Evolutionary conservation across 2,113 vertebrate genomes (phyloP), one percentile per base, ranked within the genome.

Genomic region (Piliocolobus tephrosceles): DNA sequence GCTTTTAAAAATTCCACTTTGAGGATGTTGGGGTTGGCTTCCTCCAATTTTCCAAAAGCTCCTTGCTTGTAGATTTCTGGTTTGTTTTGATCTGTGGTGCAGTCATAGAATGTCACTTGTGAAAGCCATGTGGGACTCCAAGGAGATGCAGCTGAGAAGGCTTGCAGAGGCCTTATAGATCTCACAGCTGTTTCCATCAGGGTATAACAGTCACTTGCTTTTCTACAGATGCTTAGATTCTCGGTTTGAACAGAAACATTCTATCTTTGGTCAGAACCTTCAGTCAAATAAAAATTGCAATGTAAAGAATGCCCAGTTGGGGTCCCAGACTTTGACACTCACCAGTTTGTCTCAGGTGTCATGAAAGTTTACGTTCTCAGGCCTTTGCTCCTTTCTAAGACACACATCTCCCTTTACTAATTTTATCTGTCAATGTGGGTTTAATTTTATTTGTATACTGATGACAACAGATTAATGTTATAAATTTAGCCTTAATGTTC

Each of bases 401-500:
- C 96, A 84, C 95, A 84, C 8, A 23, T 11, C 79, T 97, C 89
- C 96, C 86, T 93, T 96, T 76, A 95, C 79, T 95, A 97, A 97
- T 91, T 79, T 96, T 70, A 97, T 97, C 90, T 98, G 93, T 96
- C 96, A 95, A 8, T 73, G 52, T 95, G 87, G 88, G 61, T 85
- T 96, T 98, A 95, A 95, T 97, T 98, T 97, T 97, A 78, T 96
- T 98, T 98, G 93, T 98, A 95, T 95, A 88, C 94, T 94, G 96
- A 97, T 97, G 97, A 97, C 84, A 99, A 98, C 81, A 98, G 95
- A 98, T 97, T 98, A 96, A 98, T 98, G 96, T 50, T 97, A 97
- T 85, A 98, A 98, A 98, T 98, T 98, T 98, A 98, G 95, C 96
- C 68, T 95, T 97, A 98, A 97, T 98, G 97, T 98, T 98, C 78